Evolutionary conservation across 2,113 vertebrate genomes (phyloP).

Genomic region (Bos indicus): DNA sequence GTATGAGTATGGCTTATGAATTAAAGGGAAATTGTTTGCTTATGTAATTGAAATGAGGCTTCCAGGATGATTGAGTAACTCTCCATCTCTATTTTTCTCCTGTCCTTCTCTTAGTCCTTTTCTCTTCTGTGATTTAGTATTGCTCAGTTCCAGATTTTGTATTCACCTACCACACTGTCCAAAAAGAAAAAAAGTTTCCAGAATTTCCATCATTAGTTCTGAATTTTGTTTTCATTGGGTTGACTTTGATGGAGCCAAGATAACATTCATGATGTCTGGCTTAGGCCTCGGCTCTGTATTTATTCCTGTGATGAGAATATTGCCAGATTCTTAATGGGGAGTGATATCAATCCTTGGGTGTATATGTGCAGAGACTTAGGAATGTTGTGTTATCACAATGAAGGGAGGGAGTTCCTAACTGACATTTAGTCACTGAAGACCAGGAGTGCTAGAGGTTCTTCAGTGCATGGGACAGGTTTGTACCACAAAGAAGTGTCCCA

Average conservation of each 20-base stretch:
- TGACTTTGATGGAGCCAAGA: neutral
- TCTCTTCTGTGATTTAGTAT: neutral
- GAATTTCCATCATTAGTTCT: neutral
- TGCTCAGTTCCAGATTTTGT: neutral
- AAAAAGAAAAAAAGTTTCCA: neutral
- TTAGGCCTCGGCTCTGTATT: neutral
- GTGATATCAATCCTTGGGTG: neutral
- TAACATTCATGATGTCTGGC: neutral
- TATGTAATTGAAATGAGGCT: neutral
- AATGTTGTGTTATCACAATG: neutral
- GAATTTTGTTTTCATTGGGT: neutral
- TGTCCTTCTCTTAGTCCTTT: neutral
- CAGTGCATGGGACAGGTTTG: neutral
- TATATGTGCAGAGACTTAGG: neutral
- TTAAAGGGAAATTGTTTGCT: neutral
- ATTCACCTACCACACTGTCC: neutral
- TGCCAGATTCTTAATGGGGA: neutral
- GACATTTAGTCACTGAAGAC: neutral
- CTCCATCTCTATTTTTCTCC: neutral
- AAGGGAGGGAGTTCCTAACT: neutral
- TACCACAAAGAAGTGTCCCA: neutral
- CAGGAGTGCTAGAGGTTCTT: neutral
- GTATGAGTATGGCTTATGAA: neutral
- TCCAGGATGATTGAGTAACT: neutral
- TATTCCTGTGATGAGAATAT: neutral